These are phyloP conservation scores for Carpatolechia fugitivella DNA, from an alignment of 2,888 invertebrate species.

Conservation along the genomic window DNA sequence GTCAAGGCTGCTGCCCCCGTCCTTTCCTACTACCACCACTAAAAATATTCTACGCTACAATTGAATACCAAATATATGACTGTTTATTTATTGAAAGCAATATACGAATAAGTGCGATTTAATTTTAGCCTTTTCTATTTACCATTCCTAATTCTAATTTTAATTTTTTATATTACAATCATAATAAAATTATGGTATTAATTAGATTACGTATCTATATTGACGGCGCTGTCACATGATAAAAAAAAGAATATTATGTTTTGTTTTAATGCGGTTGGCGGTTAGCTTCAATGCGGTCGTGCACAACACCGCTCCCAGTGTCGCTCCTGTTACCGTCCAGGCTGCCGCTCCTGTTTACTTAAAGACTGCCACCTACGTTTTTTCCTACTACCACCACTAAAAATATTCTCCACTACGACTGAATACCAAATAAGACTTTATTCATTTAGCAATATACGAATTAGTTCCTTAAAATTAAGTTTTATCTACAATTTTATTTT, in stretches of 20 bases:
- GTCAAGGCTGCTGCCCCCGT: constrained; percentile 23
- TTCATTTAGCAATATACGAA: constrained; percentile 33
- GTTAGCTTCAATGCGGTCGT: constrained; percentile 27
- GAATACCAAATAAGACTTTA: constrained; percentile 23
- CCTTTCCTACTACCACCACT: constrained; percentile 31
- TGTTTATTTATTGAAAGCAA: constrained; percentile 34
- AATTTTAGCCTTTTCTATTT: constrained; percentile 25
- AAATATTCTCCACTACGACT: constrained; percentile 54
- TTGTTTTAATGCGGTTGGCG: too few relatives aligned
- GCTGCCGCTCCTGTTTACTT: too few relatives aligned
- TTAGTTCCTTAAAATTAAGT: too few relatives aligned
- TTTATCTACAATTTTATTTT: too few relatives aligned
- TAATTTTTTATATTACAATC: too few relatives aligned
- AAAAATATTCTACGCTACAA: constrained; percentile 59
- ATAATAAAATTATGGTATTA: too few relatives aligned
- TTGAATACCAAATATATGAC: constrained; percentile 18
- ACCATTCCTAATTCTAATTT: too few relatives aligned
- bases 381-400: constrained; percentile 36
- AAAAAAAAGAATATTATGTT: too few relatives aligned
- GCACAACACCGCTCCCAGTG: constrained; percentile 19
- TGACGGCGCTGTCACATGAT: too few relatives aligned
- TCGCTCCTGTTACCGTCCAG: constrained; percentile 14
- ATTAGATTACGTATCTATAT: too few relatives aligned
- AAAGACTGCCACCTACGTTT: constrained; percentile 27
- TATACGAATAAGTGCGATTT: constrained; percentile 31